Base-by-base conservation (phyloP, 2,888 invertebrate species). In the Netelia fuscicornis region DNA sequence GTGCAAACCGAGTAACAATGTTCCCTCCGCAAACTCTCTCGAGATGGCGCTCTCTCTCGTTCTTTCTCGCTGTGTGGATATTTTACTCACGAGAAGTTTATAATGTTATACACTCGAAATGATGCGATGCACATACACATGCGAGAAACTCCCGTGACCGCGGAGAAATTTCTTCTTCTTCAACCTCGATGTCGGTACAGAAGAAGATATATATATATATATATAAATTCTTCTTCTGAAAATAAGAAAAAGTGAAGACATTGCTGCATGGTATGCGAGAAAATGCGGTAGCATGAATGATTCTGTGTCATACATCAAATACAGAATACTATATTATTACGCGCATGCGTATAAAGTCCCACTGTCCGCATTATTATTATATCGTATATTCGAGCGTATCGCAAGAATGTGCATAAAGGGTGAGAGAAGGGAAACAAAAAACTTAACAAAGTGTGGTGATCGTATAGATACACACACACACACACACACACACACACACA, bases 101-200 rank as follows among this genome's bases (percentile, higher is more conserved):
- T 68, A 70, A 78, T 68, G 71, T 52, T 52, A 56, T 71, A 71
- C 52, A 42, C 48, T 44, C 62, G 17, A 20, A 17, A 62, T 62
- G 62, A 52, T 58, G 58, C 58, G 48, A 54, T 54, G 54, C 54
- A 54, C 17, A n/a, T 54, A 13, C n/a, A 54, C 54, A 81, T 77
- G 67, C 67, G 81, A 78, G 77, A 70, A 74, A 81, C 70, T 74
- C 72, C 72, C 84, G 74, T 68, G 81, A 78, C 77, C 84, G 77
- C 81, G 68, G 81, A 84, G 84, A 84, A 84, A 84, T 81, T 84
- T 78, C 77, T 67, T 70, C 77, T 54, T 77, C 74, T 72, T 25
- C 54, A 84, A 78, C 44, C 74, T 67, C 84, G 77, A 78, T 81
- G 42, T n/a, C 48, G 44, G 37, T 58, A 67, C n/a, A 20, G 17